A percentile compares a stretch with the other conserved stretches of the same genome.
phyloP scores from a whole-genome alignment of 2,888 invertebrate genomes.

The Horisme vitalbata region DNA sequence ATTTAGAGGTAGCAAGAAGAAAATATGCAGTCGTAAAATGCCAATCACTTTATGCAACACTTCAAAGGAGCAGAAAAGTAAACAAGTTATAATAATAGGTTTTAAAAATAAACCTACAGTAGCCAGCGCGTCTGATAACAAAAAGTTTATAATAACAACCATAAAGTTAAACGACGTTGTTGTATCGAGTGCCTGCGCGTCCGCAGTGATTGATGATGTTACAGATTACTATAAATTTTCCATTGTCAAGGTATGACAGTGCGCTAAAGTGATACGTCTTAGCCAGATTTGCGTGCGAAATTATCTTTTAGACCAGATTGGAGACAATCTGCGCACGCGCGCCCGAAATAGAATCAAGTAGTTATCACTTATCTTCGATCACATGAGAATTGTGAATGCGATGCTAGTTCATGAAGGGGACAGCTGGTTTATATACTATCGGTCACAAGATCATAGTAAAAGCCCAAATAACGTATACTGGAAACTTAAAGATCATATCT shows the following conservation, averaged over 20 bases:
- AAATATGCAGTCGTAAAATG: too few species aligned
- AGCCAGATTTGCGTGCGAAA: constrained; percentile 5
- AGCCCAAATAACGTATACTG: too few species aligned
- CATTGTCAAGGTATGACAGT: constrained; percentile 21
- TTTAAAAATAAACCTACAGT: constrained; percentile 28
- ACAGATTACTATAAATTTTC: constrained; percentile 34
- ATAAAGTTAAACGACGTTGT: constrained; percentile 22
- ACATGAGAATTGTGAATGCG: neutral
- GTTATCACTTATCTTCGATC: neutral
- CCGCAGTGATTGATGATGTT: constrained; percentile 35
- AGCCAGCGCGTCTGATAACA: constrained; percentile 21
- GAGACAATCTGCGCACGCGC: neutral
- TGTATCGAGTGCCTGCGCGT: neutral
- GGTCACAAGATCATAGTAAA: too few species aligned
- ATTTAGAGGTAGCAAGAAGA: too few species aligned
- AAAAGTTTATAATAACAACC: constrained; percentile 31
- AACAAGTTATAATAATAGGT: neutral
- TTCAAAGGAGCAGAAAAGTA: too few species aligned
- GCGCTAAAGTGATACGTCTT: neutral
- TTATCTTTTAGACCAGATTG: neutral
- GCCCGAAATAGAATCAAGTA: neutral
- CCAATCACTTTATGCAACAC: too few species aligned
- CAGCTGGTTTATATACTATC: too few species aligned
- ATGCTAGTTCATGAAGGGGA: neutral
- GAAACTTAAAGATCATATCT: too few species aligned